A percentile compares a stretch with the other conserved stretches of the same genome.
Evolutionary conservation across 23 tunicate species (phyloP).

Genomic region (Trididemnum clinides): DNA sequence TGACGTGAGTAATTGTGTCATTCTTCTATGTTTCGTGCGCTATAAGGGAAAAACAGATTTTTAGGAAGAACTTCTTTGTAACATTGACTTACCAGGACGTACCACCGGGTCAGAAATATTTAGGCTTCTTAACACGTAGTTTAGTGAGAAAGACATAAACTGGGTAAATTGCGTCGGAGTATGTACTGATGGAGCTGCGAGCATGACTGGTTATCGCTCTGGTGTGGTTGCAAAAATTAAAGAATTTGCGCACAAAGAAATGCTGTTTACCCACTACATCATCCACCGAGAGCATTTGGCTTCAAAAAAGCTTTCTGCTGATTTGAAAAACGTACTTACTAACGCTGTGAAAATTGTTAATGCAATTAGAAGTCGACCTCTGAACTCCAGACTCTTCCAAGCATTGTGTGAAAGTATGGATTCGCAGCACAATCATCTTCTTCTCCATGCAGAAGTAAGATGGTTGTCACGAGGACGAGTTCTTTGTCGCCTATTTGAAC

Average conservation of each 20-base stretch:
- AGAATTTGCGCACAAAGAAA: slow-evolving; percentile 24
- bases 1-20: slow-evolving; percentile 41
- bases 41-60: slow-evolving; percentile 10
- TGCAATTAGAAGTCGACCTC: slow-evolving; percentile 23
- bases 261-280: slow-evolving; percentile 33
- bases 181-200: slow-evolving; percentile 54
- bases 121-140: slow-evolving; percentile 29
- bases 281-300: slow-evolving; percentile 25
- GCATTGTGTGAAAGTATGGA: slow-evolving; percentile 32
- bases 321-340: slow-evolving; percentile 12
- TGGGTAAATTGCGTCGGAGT: slow-evolving; percentile 46
- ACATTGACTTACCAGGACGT: slow-evolving; percentile 22
- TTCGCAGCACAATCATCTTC: slow-evolving; percentile 24
- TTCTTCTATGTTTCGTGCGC: slow-evolving; percentile 38
- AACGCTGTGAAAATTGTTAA: slow-evolving; percentile 36
- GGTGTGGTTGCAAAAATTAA: slow-evolving; percentile 43
- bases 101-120: slow-evolving; percentile 43
- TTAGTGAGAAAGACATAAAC: slow-evolving; percentile 26
- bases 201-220: slow-evolving; percentile 41
- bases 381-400: slow-evolving; percentile 37
- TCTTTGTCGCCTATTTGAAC: too few species aligned
- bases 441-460: too few species aligned
- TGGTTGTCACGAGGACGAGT: too few species aligned
- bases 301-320: slow-evolving; percentile 31
- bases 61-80: slow-evolving; percentile 29